These are phyloP conservation scores for Ceratosolen solmsi DNA, from an alignment of 1,140 invertebrate genomes.

Conservation along the genomic window DNA sequence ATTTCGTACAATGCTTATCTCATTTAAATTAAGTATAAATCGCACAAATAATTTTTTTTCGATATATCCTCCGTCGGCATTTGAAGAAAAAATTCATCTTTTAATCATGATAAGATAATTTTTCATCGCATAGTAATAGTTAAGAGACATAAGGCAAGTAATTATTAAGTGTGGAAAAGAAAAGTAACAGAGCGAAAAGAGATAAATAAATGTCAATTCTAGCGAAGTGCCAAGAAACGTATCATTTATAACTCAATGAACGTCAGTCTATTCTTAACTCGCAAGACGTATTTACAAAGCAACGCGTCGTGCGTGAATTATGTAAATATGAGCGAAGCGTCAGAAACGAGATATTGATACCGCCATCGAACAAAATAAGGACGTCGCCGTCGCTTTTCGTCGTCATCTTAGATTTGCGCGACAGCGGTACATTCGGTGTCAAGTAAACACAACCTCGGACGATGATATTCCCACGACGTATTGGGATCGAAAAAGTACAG, in stretches of 20 bases:
- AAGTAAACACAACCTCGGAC: background rate
- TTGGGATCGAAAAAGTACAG: slow-evolving; percentile 56
- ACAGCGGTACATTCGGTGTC: background rate
- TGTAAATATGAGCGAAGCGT: slow-evolving; percentile 34
- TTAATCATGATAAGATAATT: background rate
- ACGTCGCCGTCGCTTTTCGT: too few species aligned
- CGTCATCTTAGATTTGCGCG: background rate
- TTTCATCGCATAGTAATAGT: background rate
- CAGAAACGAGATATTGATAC: slow-evolving; percentile 9
- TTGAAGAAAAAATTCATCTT: too few species aligned
- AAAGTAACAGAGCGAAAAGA: slow-evolving; percentile 12
- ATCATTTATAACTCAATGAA: slow-evolving; percentile 40
- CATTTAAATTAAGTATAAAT: background rate
- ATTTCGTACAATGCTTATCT: background rate
- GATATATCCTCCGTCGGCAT: too few species aligned
- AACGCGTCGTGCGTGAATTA: slow-evolving; percentile 40
- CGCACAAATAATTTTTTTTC: too few species aligned
- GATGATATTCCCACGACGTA: slow-evolving; percentile 53
- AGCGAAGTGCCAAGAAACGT: background rate
- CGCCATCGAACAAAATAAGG: too few species aligned
- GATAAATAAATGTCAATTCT: slow-evolving; percentile 48
- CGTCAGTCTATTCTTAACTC: slow-evolving; percentile 37
- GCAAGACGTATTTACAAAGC: slow-evolving; percentile 39
- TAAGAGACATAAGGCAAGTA: too few species aligned
- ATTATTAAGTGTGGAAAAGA: slow-evolving; percentile 5